These are phyloP conservation scores for Serilophus lunatus DNA, from an alignment of 2,113 vertebrate species.

Conservation along the genomic window DNA sequence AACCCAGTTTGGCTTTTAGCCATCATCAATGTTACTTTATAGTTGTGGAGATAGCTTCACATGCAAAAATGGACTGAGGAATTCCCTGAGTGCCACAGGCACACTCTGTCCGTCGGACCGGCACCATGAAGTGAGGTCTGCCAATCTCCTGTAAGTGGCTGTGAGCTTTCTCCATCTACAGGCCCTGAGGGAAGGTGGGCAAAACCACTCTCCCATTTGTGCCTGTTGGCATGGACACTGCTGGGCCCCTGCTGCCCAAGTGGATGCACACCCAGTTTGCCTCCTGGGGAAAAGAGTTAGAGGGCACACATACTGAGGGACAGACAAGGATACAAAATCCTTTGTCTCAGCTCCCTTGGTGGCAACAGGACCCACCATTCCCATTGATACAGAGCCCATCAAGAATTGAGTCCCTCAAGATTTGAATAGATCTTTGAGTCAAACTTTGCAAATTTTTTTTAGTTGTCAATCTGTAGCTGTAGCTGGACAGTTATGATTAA, in stretches of 20 bases:
- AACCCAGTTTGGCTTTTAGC: not conserved
- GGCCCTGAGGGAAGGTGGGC: not conserved
- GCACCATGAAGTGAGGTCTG: accelerated
- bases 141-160: accelerated
- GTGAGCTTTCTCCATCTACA: not conserved
- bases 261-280: not conserved
- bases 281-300: not conserved
- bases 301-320: not conserved
- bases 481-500: not conserved
- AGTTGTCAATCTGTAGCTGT: not conserved
- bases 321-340: not conserved
- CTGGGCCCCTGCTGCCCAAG: not conserved
- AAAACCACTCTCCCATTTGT: not conserved
- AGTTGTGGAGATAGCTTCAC: not conserved
- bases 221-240: not conserved
- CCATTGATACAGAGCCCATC: not conserved
- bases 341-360: accelerated
- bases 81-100: not conserved
- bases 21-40: accelerated
- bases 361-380: accelerated
- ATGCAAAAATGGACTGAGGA: too few species aligned
- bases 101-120: not conserved
- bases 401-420: not conserved
- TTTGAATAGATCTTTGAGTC: not conserved
- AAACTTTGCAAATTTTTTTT: not conserved